These are phyloP conservation scores for Dasysyrphus tricinctus DNA, from an alignment of 2,888 invertebrate species.

Conservation along the genomic window DNA sequence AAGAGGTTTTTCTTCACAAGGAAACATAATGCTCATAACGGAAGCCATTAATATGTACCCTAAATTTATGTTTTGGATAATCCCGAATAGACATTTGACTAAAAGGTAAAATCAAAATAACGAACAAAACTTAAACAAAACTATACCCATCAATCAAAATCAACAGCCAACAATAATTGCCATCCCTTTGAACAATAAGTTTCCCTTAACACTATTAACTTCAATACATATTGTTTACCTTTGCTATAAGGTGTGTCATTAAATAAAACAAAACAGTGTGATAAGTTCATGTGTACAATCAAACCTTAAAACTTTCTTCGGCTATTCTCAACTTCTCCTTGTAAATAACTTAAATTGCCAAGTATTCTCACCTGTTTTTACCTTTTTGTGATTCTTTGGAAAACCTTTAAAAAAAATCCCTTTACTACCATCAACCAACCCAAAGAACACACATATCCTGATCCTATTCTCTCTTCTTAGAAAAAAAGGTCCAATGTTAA, in stretches of 20 bases:
- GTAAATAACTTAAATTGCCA: conserved; percentile 68
- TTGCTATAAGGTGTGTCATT: background rate
- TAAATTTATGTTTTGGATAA: no score
- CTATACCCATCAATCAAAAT: conserved; percentile 66
- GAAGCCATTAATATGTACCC: no score
- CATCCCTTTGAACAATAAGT: conserved; percentile 12
- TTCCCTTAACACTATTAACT: background rate
- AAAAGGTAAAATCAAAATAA: background rate
- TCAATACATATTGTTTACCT: background rate
- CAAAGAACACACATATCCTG: background rate
- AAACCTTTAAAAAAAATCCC: conserved; percentile 2
- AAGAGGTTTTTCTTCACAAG: no score
- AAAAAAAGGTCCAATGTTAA: conserved; percentile 60
- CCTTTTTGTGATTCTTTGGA: background rate
- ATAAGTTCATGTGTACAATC: conserved; percentile 58
- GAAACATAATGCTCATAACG: background rate
- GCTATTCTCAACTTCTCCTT: conserved; percentile 24
- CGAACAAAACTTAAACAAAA: conserved; percentile 40
- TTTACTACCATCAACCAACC: conserved; percentile 15
- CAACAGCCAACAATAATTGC: conserved; percentile 32
- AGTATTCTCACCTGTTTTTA: conserved; percentile 63
- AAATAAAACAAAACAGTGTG: conserved; percentile 54
- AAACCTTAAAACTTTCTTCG: conserved; percentile 50
- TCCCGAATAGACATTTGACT: background rate
- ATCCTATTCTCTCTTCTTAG: background rate